phyloP scores from a whole-genome alignment of 1,140 invertebrate genomes.

The Apis cerana region DNA sequence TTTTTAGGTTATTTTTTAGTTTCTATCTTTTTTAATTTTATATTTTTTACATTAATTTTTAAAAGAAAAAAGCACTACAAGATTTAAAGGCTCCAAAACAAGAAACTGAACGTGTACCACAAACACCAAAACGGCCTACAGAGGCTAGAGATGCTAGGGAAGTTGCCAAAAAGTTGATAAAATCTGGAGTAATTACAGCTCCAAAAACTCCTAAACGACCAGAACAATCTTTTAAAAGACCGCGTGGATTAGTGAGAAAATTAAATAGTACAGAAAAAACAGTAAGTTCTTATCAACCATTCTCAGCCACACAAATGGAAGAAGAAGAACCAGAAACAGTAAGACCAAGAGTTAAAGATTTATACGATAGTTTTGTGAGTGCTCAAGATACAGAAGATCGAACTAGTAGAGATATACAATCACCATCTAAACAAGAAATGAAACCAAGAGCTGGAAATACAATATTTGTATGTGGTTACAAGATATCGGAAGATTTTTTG shows the following conservation, averaged over 20 bases:
- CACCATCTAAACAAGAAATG: conserved; percentile 80
- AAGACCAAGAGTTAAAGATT: conserved; percentile 85
- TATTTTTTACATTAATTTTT: conserved; percentile 43
- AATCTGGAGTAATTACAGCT: conserved; percentile 94
- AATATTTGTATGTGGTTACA: conserved; percentile 91
- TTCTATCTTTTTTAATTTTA: neutral
- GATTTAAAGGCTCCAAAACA: conserved; percentile 93
- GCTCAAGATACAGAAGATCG: conserved; percentile 86
- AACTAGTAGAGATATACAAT: conserved; percentile 81
- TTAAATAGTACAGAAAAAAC: conserved; percentile 87
- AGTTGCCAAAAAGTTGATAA: conserved; percentile 96
- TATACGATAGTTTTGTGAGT: conserved; percentile 95
- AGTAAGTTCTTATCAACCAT: conserved; percentile 93
- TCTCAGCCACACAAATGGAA: conserved; percentile 89
- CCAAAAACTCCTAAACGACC: conserved; percentile 88
- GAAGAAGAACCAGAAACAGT: conserved; percentile 82
- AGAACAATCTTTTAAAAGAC: conserved; percentile 92
- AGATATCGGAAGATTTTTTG: conserved; percentile 91
- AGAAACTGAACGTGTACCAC: conserved; percentile 90
- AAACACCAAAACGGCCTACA: conserved; percentile 88
- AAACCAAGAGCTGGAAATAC: conserved; percentile 91
- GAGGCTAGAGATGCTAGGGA: conserved; percentile 96
- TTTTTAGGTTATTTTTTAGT: neutral
- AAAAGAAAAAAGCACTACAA: conserved; percentile 94
- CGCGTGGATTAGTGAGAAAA: conserved; percentile 90